Percentiles rank a stretch among this genome's conserved stretches.
Evolutionary conservation across 2,113 vertebrate genomes (phyloP).

Genomic region (Sebastes schlegelii): DNA sequence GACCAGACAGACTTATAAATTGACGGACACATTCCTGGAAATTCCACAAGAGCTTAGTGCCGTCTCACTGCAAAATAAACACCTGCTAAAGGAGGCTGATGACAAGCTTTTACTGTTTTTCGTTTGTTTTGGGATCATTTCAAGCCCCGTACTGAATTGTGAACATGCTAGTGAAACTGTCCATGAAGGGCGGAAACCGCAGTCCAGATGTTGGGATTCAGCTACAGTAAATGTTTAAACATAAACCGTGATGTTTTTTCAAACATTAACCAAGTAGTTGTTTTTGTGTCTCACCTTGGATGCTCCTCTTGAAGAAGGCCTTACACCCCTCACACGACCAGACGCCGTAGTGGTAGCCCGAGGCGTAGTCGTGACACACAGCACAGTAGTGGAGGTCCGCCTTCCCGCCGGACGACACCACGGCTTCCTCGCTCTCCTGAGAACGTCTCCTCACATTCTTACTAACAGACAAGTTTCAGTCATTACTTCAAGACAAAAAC

Average conservation of each 20-base stretch:
- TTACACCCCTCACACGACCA: slow-evolving; percentile 99
- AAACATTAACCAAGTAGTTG: too few relatives aligned
- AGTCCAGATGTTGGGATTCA: too few relatives aligned
- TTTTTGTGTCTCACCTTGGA: slow-evolving; percentile 88
- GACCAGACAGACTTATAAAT: not conserved
- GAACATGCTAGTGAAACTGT: too few relatives aligned
- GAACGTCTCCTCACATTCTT: slow-evolving; percentile 86
- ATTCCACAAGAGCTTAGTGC: not conserved
- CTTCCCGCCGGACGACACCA: slow-evolving; percentile 84
- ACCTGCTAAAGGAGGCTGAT: not conserved
- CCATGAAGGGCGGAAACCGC: too few relatives aligned
- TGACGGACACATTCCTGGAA: not conserved
- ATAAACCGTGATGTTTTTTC: too few relatives aligned
- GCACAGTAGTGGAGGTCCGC: slow-evolving; percentile 94
- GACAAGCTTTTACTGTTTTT: too few relatives aligned
- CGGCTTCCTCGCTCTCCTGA: slow-evolving; percentile 77
- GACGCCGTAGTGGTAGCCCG: slow-evolving; percentile 99
- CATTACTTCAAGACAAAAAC: not conserved
- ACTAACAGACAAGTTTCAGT: slow-evolving; percentile 48
- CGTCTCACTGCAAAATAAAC: not conserved
- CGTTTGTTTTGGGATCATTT: too few relatives aligned
- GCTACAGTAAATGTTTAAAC: too few relatives aligned
- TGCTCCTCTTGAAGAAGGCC: slow-evolving; percentile 99
- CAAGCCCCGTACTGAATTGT: too few relatives aligned
- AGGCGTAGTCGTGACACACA: slow-evolving; percentile 97